Conservation (phyloP, 2,888 invertebrate genomes). For the Hyalella azteca region DNA sequence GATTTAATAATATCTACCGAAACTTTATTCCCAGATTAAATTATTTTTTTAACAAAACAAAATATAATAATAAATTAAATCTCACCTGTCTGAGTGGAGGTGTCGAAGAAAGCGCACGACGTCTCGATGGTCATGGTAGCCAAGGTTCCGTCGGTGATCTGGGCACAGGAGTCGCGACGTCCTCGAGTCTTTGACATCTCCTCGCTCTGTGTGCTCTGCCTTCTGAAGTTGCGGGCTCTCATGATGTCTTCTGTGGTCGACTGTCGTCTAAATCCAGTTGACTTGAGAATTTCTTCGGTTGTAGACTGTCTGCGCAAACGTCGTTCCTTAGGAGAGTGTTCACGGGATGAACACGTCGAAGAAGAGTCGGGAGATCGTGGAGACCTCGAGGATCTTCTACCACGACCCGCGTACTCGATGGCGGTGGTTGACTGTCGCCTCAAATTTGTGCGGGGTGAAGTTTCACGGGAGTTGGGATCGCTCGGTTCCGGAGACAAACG, state of each 20-base stretch:
- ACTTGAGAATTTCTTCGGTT: constrained; percentile 88
- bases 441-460: constrained; percentile 67
- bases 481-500: constrained; percentile 60
- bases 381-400: constrained; percentile 51
- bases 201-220: constrained; percentile 88
- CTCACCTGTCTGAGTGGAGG: constrained; percentile 59
- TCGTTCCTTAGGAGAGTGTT: constrained; percentile 74
- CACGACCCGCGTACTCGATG: constrained; percentile 63
- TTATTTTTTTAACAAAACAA: no score
- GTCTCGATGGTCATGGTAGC: constrained; percentile 93
- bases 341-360: constrained; percentile 79
- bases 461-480: constrained; percentile 62
- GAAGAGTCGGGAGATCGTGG: constrained; percentile 68
- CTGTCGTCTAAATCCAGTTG: constrained; percentile 85
- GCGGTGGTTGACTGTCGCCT: constrained; percentile 82
- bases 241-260: constrained; percentile 94
- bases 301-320: constrained; percentile 77
- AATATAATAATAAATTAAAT: no score
- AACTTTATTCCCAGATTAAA: no score
- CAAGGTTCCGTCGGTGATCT: constrained; percentile 88
- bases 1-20: no score
- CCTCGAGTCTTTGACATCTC: constrained; percentile 71
- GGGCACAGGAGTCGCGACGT: constrained; percentile 82
- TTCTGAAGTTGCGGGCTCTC: constrained; percentile 85
- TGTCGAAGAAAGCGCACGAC: constrained; percentile 58